Base-by-base conservation (phyloP, 2,113 vertebrate genomes). In the Neopipo cinnamomea region DNA sequence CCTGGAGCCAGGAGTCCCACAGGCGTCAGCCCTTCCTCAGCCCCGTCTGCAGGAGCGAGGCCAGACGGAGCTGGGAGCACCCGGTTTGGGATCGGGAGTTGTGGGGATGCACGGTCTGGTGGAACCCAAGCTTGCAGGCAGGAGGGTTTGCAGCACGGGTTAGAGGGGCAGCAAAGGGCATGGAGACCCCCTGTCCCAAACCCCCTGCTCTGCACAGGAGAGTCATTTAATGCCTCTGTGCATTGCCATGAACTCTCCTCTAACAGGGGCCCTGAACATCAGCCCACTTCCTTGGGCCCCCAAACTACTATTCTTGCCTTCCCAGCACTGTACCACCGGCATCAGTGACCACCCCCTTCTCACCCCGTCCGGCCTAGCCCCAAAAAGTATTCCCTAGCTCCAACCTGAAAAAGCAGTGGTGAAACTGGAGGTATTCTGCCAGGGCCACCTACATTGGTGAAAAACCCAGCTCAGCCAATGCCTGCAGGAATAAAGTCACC, bases 51-150 rank as follows among this genome's bases (percentile, higher is more conserved):
- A 22, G 27, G 7, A 56, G 16, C 0, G 1, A n/a, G 83, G 56
- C 37, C 18, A 6, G 15, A 77, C 42, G 23, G 68, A 92, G 86
- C 93, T 44, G 82, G 46, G 24, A 92, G 90, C 67, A 82, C 37
- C 49, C 46, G 8, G 19, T 8, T 23, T 2, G 2, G 66, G 31
- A 35, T 5, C 4, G 0, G 62, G 41, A 65, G 75, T 79, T 73
- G 59, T 28, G 37, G 8, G 33, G 41, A 33, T 0, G 4, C 1
- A 0, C 41, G 55, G 76, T 28, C 46, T 3, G 1, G 46, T 2
- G 10, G 7, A 68, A 35, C 42, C 63, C 50, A 8, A 58, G 72
- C 37, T 41, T 3, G 17, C 30, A 89, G 52, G 55, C 22, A 52
- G 52, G 33, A 73, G 42, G 28, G n/a, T 85, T 42, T 76, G 56